phyloP scores from a whole-genome alignment of 2,888 invertebrate species.

The Sialis lutaria region DNA sequence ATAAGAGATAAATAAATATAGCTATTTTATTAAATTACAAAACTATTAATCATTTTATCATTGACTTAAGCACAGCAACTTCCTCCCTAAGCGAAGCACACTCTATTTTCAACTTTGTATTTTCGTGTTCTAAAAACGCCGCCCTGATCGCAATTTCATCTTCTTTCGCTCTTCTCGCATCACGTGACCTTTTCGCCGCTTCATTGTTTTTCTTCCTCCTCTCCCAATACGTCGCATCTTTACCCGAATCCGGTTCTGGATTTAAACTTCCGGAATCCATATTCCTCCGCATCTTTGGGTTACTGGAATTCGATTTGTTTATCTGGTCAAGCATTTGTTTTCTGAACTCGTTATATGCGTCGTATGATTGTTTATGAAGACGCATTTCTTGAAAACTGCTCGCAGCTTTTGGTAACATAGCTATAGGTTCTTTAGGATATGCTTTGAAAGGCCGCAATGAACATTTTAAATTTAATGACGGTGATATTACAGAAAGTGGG shows the following conservation, averaged over 20 bases:
- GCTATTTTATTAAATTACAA: too few species aligned
- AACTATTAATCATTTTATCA: too few species aligned
- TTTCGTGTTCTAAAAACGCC: constrained; percentile 73
- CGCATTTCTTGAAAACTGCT: constrained; percentile 25
- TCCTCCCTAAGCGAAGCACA: constrained; percentile 46
- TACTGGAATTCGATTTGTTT: constrained; percentile 39
- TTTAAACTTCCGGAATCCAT: constrained; percentile 10
- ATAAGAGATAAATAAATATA: too few species aligned
- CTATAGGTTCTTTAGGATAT: constrained; percentile 49
- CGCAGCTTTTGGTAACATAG: constrained; percentile 14
- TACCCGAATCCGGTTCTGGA: constrained; percentile 13
- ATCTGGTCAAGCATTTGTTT: constrained; percentile 49
- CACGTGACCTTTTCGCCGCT: constrained; percentile 87
- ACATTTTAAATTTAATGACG: constrained; percentile 21
- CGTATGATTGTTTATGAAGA: constrained; percentile 38
- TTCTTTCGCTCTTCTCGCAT: constrained; percentile 76
- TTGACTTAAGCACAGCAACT: constrained; percentile 21
- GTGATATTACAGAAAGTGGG: constrained; percentile 1
- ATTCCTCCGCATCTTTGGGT: constrained; percentile 53
- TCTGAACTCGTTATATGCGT: constrained; percentile 55
- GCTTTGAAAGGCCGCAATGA: constrained; percentile 47
- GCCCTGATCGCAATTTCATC: constrained; percentile 83
- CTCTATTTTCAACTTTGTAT: constrained; percentile 56
- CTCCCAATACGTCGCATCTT: constrained; percentile 77
- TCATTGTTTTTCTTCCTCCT: constrained; percentile 82